A percentile compares a stretch with the other conserved stretches of the same genome.
Conservation (phyloP, 2,888 invertebrate species). For the Autographa gamma region DNA sequence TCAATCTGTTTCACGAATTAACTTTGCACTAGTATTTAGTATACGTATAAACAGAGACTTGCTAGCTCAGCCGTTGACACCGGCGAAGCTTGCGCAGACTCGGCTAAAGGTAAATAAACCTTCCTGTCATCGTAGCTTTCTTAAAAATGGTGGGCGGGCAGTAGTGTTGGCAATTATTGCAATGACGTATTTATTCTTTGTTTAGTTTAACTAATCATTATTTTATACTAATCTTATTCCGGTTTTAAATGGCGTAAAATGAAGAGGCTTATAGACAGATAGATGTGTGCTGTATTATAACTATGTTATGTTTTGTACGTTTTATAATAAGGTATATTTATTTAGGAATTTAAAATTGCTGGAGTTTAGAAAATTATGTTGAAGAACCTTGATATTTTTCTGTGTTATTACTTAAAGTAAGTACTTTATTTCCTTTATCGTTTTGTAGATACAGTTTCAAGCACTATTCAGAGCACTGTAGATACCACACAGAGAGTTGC, state of each 20-base stretch:
- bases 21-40: conserved; percentile 34
- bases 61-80: conserved; percentile 66
- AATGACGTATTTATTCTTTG: conserved; percentile 25
- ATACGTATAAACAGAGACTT: conserved; percentile 70
- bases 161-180: conserved; percentile 42
- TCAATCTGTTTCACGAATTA: conserved; percentile 44
- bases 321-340: not conserved
- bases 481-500: conserved; percentile 71
- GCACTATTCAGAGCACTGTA: conserved; percentile 69
- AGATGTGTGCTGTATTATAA: conserved; percentile 6
- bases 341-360: not conserved
- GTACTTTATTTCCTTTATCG: conserved; percentile 33
- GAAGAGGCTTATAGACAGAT: not conserved
- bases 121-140: conserved; percentile 46
- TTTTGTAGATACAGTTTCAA: conserved; percentile 76
- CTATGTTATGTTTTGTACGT: not conserved
- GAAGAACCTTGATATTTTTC: conserved; percentile 17
- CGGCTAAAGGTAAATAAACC: conserved; percentile 70
- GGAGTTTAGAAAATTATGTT: not conserved
- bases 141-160: conserved; percentile 42
- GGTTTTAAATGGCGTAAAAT: not conserved
- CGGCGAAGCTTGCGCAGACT: conserved; percentile 64
- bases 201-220: conserved; percentile 19
- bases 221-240: conserved; percentile 12
- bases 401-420: conserved; percentile 19